Base-by-base conservation (phyloP, 2,888 invertebrate genomes). In the Ectropis crepuscularia region DNA sequence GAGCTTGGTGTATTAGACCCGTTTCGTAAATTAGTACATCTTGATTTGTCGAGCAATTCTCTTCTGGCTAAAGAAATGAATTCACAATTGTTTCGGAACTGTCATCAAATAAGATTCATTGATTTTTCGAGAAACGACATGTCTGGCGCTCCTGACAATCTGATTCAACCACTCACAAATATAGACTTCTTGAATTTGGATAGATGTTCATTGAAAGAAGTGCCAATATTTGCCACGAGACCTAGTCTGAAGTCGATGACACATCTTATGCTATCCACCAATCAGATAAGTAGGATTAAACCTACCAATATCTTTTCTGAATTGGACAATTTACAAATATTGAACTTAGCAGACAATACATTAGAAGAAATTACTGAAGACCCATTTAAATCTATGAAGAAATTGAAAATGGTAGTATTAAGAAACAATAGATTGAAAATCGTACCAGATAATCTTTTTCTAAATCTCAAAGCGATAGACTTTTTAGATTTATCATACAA, bases 401-500 rank as follows among this genome's bases (percentile, higher is more conserved):
- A 81, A 16, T 64, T 90, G 5, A 82, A 82, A 71, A 75, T 78
- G 11, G 70, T 91, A 8, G 58, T 78, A 0, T 70, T 91, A n/a
- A 79, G 82, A 55, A 73, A 79, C 39, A 92, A 91, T 58, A 83
- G 72, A 65, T 59, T 91, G 16, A 82, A 77, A 47, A 61, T 67
- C 6, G 68, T 91, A 28, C 81, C 89, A 4, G 83, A 86, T 10
- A 79, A 73, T 6, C 59, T 88, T 45, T 90, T 91, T 63, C 67
- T 69, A 50, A 80, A 82, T 67, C 74, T 88, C 63, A 77, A 75
- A 7, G 74, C 70, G 54, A 61, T 92, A 39, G 76, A 72, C 1
- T 80, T 81, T 48, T 69, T 91, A 9, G 84, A 89, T 74, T 75
- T 92, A 12, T 83, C 88, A 0, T 73, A 82, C 36, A 92, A 92